These are phyloP conservation scores for Spodoptera frugiperda DNA, from an alignment of 1,140 invertebrate genomes.

Conservation along the genomic window DNA sequence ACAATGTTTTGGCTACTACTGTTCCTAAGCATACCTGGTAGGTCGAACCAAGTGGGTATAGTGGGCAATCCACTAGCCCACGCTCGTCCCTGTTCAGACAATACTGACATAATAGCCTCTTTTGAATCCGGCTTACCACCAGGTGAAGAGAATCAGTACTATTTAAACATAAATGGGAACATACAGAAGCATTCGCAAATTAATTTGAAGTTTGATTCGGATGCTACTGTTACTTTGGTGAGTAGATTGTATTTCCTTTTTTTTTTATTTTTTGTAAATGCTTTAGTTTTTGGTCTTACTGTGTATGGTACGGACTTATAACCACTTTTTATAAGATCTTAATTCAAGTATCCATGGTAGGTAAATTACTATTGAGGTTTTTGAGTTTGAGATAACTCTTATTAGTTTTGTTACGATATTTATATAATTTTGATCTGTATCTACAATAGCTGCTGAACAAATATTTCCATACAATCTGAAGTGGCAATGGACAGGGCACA, in stretches of 20 bases:
- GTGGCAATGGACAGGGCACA: no score
- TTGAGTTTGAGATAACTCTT: no score
- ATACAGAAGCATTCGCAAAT: slow-evolving; percentile 51
- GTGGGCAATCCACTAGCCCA: slow-evolving; percentile 61
- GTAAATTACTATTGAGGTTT: no score
- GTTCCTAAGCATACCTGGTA: no score
- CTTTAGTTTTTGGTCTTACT: neutral
- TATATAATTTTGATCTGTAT: no score
- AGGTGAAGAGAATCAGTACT: slow-evolving; percentile 64
- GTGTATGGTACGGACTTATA: no score
- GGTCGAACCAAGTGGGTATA: neutral
- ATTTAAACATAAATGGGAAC: slow-evolving; percentile 48
- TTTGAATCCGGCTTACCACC: slow-evolving; percentile 60
- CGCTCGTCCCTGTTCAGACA: slow-evolving; percentile 59
- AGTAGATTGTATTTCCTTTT: slow-evolving; percentile 1
- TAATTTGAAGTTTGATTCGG: slow-evolving; percentile 57
- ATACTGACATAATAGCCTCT: slow-evolving; percentile 47
- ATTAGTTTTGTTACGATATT: no score
- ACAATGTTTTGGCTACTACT: no score
- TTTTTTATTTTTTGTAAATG: neutral
- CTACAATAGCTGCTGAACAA: no score
- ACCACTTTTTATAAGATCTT: no score
- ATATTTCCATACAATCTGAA: no score
- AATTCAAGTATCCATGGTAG: no score
- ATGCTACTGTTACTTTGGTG: slow-evolving; percentile 55